A percentile compares a stretch with the other conserved stretches of the same genome.
phyloP scores from a whole-genome alignment of 2,113 vertebrate genomes.

The Leucoraja erinaceus region DNA sequence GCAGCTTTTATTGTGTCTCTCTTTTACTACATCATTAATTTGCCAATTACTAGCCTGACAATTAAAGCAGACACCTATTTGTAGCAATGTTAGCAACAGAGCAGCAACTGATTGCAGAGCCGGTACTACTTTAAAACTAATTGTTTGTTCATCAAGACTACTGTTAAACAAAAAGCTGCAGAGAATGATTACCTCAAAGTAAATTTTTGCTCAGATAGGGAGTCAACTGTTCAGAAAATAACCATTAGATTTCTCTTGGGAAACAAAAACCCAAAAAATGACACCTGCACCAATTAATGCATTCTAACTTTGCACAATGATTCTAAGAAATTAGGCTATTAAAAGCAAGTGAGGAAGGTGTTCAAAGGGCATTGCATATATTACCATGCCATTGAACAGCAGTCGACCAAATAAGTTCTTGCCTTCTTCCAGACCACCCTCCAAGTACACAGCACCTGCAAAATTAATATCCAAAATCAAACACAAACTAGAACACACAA shows the following conservation, averaged over 20 bases:
- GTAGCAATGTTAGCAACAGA: too few species aligned
- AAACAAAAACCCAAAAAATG: neutral
- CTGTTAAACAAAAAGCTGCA: neutral
- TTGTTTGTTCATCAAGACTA: neutral
- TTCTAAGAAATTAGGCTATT: neutral
- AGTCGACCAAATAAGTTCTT: constrained; percentile 87
- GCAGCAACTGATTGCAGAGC: neutral
- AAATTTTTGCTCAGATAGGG: neutral
- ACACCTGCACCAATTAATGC: neutral
- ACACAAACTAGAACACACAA: neutral
- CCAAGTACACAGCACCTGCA: constrained; percentile 89
- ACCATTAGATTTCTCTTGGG: neutral
- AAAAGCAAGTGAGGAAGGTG: neutral
- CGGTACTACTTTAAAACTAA: neutral
- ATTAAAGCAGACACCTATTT: neutral
- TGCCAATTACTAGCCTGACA: neutral
- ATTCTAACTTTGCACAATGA: neutral
- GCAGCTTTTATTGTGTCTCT: neutral
- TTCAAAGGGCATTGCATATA: neutral
- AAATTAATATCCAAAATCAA: constrained; percentile 20
- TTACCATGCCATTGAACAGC: constrained; percentile 86
- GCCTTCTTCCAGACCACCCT: constrained; percentile 86
- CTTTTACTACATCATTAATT: neutral
- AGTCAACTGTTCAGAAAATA: neutral
- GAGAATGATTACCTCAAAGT: neutral